phyloP scores from a whole-genome alignment of 2,888 invertebrate species.

The Ochlodes sylvanus region DNA sequence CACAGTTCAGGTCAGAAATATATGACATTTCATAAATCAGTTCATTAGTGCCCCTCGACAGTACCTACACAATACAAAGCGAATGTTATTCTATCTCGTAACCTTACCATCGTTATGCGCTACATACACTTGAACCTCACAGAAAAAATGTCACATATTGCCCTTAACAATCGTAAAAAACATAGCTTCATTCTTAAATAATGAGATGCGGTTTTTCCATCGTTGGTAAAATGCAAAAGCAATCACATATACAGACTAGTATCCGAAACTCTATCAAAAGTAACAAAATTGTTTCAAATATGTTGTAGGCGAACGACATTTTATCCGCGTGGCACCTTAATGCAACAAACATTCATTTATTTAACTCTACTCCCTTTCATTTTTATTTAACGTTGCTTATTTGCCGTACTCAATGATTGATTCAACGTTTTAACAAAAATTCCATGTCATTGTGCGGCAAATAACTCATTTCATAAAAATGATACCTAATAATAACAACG shows the following conservation, averaged over 20 bases:
- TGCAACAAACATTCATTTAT: slow-evolving; percentile 6
- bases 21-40: slow-evolving; percentile 72
- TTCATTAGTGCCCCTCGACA: slow-evolving; percentile 61
- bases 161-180: slow-evolving; percentile 68
- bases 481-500: no score
- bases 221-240: slow-evolving; percentile 81
- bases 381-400: no score
- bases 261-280: slow-evolving; percentile 76
- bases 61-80: slow-evolving; percentile 61
- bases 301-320: slow-evolving; percentile 22
- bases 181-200: slow-evolving; percentile 78
- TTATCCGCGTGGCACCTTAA: slow-evolving; percentile 15
- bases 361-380: no score
- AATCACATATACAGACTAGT: slow-evolving; percentile 84
- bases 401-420: no score
- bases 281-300: slow-evolving; percentile 58
- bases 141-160: slow-evolving; percentile 76
- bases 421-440: no score
- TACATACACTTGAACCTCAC: slow-evolving; percentile 62
- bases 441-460: no score
- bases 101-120: slow-evolving; percentile 44
- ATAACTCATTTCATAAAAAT: no score
- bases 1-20: slow-evolving; percentile 67
- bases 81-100: slow-evolving; percentile 56
- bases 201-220: slow-evolving; percentile 80